Conservation (phyloP, 2,888 invertebrate genomes). For the Ectemnius continuus region DNA sequence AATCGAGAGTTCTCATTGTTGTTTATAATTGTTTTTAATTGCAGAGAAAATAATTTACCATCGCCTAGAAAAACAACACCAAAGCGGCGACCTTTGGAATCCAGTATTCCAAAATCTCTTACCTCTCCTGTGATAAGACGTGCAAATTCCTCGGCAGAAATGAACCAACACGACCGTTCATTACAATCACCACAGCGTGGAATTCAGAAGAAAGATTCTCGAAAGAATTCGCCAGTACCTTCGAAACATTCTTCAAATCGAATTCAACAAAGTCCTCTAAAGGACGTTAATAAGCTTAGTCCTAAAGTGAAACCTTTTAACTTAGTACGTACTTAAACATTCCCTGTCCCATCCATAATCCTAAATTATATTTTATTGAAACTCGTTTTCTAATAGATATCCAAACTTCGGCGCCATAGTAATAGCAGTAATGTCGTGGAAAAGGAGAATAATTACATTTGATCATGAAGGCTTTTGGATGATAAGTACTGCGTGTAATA, state of each 20-base stretch:
- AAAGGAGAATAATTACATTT: conserved; percentile 69
- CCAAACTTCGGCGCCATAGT: conserved; percentile 63
- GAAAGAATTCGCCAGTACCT: conserved; percentile 39
- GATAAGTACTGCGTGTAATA: not conserved
- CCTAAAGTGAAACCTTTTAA: conserved; percentile 63
- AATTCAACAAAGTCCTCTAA: conserved; percentile 63
- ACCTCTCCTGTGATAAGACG: conserved; percentile 40
- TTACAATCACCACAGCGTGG: conserved; percentile 29
- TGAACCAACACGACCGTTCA: conserved; percentile 20
- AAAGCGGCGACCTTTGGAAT: conserved; percentile 36
- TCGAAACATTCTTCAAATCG: conserved; percentile 24
- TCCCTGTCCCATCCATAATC: not conserved
- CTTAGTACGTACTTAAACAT: conserved; percentile 58
- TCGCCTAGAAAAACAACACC: conserved; percentile 54
- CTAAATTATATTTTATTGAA: conserved; percentile 16
- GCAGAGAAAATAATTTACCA: conserved; percentile 42
- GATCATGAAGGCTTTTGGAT: conserved; percentile 9
- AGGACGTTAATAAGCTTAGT: conserved; percentile 61
- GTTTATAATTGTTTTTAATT: conserved; percentile 20
- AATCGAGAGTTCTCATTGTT: not conserved
- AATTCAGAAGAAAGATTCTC: conserved; percentile 20
- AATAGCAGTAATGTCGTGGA: conserved; percentile 52
- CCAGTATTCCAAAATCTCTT: conserved; percentile 55
- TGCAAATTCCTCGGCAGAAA: conserved; percentile 38
- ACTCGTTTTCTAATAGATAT: conserved; percentile 52